A percentile compares a stretch with the other conserved stretches of the same genome.
Evolutionary conservation across 2,888 invertebrate genomes (phyloP).

Genomic region (Trachelus iudaicus): DNA sequence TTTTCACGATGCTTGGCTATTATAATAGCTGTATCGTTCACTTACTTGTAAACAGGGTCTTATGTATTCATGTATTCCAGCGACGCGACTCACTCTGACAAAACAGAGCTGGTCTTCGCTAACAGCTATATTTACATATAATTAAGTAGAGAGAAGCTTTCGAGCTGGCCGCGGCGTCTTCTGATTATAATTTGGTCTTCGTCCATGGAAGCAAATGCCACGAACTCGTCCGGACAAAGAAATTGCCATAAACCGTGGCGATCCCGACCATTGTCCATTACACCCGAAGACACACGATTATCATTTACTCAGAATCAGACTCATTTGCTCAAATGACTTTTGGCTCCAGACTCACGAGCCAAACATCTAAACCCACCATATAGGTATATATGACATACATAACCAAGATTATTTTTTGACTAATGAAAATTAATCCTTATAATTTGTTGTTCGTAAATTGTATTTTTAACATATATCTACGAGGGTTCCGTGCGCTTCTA

Average conservation of each 20-base stretch:
- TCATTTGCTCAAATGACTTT: not conserved
- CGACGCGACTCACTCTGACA: slow-evolving; percentile 19
- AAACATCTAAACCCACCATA: not conserved
- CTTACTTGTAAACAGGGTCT: slow-evolving; percentile 7
- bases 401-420: not conserved
- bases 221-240: not conserved
- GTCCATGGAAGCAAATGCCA: not conserved
- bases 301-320: not conserved
- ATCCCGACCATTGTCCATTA: not conserved
- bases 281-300: not conserved
- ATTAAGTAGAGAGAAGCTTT: slow-evolving; percentile 16
- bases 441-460: not conserved
- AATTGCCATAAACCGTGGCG: not conserved
- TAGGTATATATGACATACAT: not conserved
- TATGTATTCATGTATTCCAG: slow-evolving; percentile 23
- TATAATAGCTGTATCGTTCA: not conserved
- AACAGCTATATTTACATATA: slow-evolving; percentile 24
- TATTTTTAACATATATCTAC: not conserved
- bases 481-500: not conserved
- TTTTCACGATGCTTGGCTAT: not conserved
- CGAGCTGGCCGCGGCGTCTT: slow-evolving; percentile 3
- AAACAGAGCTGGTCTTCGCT: slow-evolving; percentile 14
- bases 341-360: not conserved
- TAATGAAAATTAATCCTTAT: not conserved
- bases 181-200: slow-evolving; percentile 16